These are phyloP conservation scores for Mesorhabditis spiculigera DNA, from an alignment of 2,888 invertebrate genomes.

Conservation along the genomic window DNA sequence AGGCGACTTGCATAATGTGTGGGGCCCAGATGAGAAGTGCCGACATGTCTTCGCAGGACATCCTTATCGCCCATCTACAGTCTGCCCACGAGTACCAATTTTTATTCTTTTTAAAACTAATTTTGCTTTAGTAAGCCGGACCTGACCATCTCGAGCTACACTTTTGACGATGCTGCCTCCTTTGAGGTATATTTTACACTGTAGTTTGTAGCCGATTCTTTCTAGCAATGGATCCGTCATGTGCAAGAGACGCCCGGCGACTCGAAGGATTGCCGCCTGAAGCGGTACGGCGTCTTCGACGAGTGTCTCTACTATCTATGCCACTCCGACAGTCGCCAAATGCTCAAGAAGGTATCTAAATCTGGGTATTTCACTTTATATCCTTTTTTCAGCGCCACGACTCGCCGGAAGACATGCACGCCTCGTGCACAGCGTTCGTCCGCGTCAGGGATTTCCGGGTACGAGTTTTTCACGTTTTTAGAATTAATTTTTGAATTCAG, in stretches of 20 bases:
- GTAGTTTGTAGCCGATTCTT: background rate
- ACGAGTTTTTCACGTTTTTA: background rate
- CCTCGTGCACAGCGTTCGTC: slow-evolving; percentile 36
- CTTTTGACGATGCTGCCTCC: background rate
- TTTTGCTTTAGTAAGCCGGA: background rate
- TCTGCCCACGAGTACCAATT: background rate
- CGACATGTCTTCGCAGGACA: background rate
- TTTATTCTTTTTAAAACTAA: background rate
- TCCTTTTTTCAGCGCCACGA: background rate
- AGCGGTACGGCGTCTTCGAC: slow-evolving; percentile 26
- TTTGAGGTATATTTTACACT: background rate
- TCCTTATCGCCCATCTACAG: background rate
- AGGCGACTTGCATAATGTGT: background rate
- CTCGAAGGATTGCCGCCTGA: slow-evolving; percentile 11
- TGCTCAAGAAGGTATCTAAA: slow-evolving; percentile 3
- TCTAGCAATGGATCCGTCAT: slow-evolving; percentile 2
- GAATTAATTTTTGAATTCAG: background rate
- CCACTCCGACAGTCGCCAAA: slow-evolving; percentile 22
- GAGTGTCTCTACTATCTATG: slow-evolving; percentile 41
- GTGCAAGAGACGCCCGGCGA: background rate
- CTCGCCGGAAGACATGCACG: slow-evolving; percentile 13
- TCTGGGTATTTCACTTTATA: too few relatives aligned
- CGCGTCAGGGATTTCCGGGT: slow-evolving; percentile 33
- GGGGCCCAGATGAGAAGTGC: background rate
- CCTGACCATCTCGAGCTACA: background rate